Evolutionary conservation across 1,140 invertebrate species (phyloP).

Genomic region (Hyphantria cunea): DNA sequence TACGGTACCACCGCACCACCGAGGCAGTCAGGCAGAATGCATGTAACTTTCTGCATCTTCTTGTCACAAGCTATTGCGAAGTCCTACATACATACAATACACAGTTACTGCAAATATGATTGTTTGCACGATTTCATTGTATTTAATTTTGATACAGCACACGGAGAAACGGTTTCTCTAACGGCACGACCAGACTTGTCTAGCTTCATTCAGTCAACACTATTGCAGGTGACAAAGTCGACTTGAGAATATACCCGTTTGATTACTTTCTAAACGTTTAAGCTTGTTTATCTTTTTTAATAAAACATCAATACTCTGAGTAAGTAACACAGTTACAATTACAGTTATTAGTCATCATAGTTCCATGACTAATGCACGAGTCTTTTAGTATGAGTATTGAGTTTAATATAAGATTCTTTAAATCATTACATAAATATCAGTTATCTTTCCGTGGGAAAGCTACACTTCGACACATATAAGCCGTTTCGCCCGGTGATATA

Average conservation of each 20-base stretch:
- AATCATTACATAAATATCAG: too few relatives aligned
- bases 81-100: constrained; percentile 5
- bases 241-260: constrained; percentile 17
- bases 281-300: neutral
- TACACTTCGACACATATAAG: too few relatives aligned
- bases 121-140: constrained; percentile 19
- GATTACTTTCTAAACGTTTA: constrained; percentile 24
- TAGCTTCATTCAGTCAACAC: constrained; percentile 19
- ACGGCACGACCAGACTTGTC: constrained; percentile 15
- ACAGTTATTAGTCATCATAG: too few relatives aligned
- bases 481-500: too few relatives aligned
- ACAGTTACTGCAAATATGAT: constrained; percentile 9
- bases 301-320: neutral
- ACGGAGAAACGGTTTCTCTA: constrained; percentile 32
- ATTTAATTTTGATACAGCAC: constrained; percentile 28
- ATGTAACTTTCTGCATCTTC: neutral
- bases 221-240: constrained; percentile 4
- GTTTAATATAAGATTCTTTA: too few relatives aligned
- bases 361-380: too few relatives aligned
- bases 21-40: too few relatives aligned
- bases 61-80: neutral
- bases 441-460: too few relatives aligned
- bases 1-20: too few relatives aligned
- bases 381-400: too few relatives aligned
- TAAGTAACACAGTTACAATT: too few relatives aligned